Base-by-base conservation (phyloP, 2,113 vertebrate genomes). In the Peromyscus maniculatus region DNA sequence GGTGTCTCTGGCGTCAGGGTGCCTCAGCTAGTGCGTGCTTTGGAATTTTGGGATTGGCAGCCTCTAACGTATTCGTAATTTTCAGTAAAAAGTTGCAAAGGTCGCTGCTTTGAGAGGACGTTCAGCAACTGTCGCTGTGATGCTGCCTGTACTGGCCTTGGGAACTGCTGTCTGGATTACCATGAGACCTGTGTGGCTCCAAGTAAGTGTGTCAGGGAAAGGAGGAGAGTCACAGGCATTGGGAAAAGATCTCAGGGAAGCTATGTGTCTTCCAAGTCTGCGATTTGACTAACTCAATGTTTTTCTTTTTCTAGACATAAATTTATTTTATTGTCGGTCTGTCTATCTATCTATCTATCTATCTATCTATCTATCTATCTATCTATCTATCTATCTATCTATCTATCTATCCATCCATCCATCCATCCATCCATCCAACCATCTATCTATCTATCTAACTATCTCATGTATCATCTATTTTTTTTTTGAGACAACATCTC, bases 151-250 rank as follows among this genome's bases (percentile, higher is more conserved):
- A 97, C 98, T 88, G 98, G 97, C 84, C 98, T 99, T 96, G 99
- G 98, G 95, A 99, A 99, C 97, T 99, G 99, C 98, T 99, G 99
- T 97, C 98, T 99, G 57, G 99, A 99, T 98, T 99, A 99, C 97
- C 98, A 99, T 82, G 99, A 99, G 97, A 78, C 97, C 0, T 99
- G 99, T 78, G 98, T 98, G 97, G 97, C 98, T 64, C 99, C 99
- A 98, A 98, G 99, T 99, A 98, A 98, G 93, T 43, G 28, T 4
- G 82, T 3, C 4, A n/a, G 57, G n/a, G 62, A 24, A 72, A 39
- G 64, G 46, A 31, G 49, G 2, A 24, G 59, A 28, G 6, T 26
- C 22, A 13, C 10, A 4, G 62, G 31, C 26, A 3, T 43, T 26
- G 33, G 83, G 36, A 11, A 74, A 72, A 83, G 78, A 52, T 19